A percentile compares a stretch with the other conserved stretches of the same genome.
These are phyloP conservation scores for Tamandua tetradactyla DNA, from an alignment of 2,797 vertebrate genomes.

Conservation along the genomic window DNA sequence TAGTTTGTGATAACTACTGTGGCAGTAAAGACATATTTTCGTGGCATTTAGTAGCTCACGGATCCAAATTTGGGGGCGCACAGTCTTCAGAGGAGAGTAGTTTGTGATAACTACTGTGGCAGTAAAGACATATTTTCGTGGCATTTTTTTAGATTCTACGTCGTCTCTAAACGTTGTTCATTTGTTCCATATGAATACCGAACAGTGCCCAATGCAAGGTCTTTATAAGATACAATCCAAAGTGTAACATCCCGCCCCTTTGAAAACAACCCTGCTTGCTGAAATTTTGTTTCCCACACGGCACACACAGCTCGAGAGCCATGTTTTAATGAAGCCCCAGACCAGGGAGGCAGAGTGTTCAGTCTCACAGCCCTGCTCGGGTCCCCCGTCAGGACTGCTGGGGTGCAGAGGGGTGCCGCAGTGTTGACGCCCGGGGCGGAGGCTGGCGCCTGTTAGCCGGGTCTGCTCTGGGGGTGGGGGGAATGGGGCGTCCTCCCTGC, in stretches of 20 bases:
- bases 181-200: not conserved
- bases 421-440: rapidly evolving
- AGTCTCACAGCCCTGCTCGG: rapidly evolving
- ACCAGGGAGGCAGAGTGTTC: not conserved
- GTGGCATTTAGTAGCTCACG: not conserved
- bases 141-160: not conserved
- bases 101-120: not conserved
- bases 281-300: not conserved
- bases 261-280: not conserved
- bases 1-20: not conserved
- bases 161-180: not conserved
- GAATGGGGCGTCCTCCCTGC: too few species aligned
- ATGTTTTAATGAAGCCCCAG: not conserved
- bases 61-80: not conserved
- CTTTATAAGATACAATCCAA: not conserved
- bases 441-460: not conserved
- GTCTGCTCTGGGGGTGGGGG: not conserved
- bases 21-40: not conserved
- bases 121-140: not conserved
- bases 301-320: not conserved
- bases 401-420: not conserved
- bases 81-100: too few species aligned
- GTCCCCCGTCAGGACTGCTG: rapidly evolving
- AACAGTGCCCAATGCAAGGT: not conserved
- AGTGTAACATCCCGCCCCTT: not conserved